Percentiles rank a stretch among this genome's conserved stretches.
Evolutionary conservation across 35 echinoderm and acorn worm species (phyloP).

Genomic region (Apostichopus californicus): DNA sequence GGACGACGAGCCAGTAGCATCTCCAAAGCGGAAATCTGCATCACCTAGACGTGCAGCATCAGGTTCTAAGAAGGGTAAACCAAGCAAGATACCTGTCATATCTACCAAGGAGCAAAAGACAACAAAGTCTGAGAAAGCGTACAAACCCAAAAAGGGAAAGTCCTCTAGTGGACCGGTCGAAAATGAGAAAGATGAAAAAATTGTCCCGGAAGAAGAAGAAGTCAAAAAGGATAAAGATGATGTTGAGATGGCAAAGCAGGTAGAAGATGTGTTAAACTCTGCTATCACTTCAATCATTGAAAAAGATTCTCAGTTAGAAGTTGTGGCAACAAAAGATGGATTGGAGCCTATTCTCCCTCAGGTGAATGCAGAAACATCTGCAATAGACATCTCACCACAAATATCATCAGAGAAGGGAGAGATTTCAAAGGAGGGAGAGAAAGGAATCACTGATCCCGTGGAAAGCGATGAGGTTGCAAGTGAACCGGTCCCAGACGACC

Average conservation of each 20-base stretch:
- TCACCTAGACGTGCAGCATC: not conserved
- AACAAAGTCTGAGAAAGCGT: not conserved
- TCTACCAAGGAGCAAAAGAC: not conserved
- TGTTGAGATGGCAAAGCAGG: not conserved
- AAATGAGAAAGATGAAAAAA: not conserved
- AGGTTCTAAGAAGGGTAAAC: not conserved
- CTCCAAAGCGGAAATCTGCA: not conserved
- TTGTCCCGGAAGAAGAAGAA: not conserved
- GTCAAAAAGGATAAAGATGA: not conserved
- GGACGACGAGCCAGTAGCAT: constrained; percentile 8
- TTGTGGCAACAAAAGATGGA: not conserved
- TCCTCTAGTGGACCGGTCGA: not conserved
- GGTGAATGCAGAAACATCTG: not conserved
- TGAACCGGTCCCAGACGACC: not conserved
- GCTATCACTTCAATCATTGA: not conserved
- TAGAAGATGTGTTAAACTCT: not conserved
- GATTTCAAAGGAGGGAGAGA: not conserved
- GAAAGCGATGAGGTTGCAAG: not conserved
- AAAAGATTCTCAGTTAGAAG: not conserved
- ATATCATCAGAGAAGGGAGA: not conserved
- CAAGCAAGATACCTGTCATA: not conserved
- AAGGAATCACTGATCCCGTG: not conserved
- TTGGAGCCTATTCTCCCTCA: not conserved
- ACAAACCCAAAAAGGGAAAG: not conserved
- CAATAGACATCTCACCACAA: not conserved